Percentiles rank a stretch among this genome's conserved stretches.
Conservation (phyloP, 2,888 invertebrate species). For the Drosophila flavopinicola region DNA sequence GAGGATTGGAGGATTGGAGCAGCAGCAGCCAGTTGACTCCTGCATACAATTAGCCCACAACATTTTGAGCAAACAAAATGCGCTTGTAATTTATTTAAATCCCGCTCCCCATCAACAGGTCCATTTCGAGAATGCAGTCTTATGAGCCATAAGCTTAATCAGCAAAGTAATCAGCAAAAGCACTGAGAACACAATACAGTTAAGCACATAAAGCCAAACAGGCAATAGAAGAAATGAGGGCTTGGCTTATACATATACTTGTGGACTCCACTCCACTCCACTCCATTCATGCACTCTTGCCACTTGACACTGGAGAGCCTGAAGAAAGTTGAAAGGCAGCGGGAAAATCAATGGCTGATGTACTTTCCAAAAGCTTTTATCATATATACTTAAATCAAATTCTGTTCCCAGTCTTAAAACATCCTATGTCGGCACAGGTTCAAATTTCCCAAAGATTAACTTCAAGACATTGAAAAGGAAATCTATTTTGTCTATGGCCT, state of each 20-base stretch:
- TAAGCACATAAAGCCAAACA: constrained; percentile 19
- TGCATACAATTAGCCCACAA: constrained; percentile 80
- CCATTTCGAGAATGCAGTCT: constrained; percentile 48
- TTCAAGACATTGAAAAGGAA: too few species aligned
- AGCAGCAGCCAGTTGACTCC: constrained; percentile 23
- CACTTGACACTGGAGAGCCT: constrained; percentile 31
- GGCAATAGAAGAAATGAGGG: constrained; percentile 17
- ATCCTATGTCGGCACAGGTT: too few species aligned
- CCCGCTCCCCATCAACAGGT: constrained; percentile 48
- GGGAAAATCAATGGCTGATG: background rate
- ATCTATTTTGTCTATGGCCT: too few species aligned
- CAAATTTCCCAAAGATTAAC: too few species aligned
- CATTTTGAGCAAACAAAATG: constrained; percentile 57
- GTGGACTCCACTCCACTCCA: too few species aligned
- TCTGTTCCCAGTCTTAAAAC: too few species aligned
- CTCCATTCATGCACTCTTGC: constrained; percentile 22
- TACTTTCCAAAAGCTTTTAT: constrained; percentile 8
- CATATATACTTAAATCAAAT: too few species aligned
- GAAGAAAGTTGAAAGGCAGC: constrained; percentile 22
- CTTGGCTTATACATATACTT: constrained; percentile 21
- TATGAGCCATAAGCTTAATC: constrained; percentile 77
- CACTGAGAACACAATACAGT: constrained; percentile 8
- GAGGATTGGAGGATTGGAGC: constrained; percentile 17
- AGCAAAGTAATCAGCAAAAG: constrained; percentile 62
- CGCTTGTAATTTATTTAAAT: constrained; percentile 71